Percentiles rank a stretch among this genome's conserved stretches.
phyloP scores from a whole-genome alignment of 2,113 vertebrate species.

The Misgurnus mizolepis region DNA sequence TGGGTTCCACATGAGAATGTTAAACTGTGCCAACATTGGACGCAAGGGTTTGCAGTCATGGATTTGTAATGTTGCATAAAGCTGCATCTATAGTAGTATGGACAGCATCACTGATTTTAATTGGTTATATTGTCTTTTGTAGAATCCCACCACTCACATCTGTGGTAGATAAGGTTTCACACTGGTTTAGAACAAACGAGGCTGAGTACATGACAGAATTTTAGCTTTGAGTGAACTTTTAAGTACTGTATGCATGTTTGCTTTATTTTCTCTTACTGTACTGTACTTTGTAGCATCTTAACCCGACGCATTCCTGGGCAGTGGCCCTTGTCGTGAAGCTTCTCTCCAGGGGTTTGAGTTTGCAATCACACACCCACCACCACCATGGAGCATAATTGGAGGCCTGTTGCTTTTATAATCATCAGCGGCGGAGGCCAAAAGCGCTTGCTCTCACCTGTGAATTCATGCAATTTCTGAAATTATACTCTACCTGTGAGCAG shows the following conservation, averaged over 20 bases:
- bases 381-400: neutral
- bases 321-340: conserved; percentile 22
- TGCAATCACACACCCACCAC: conserved; percentile 35
- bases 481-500: conserved; percentile 13
- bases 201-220: too few species aligned
- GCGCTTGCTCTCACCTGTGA: conserved; percentile 19
- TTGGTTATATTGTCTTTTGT: too few species aligned
- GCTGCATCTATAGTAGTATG: too few species aligned
- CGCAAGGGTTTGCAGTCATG: too few species aligned
- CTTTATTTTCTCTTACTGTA: neutral
- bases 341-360: conserved; percentile 14
- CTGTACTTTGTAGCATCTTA: neutral
- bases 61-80: too few species aligned
- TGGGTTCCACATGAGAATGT: too few species aligned
- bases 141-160: too few species aligned
- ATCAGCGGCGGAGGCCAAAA: conserved; percentile 14
- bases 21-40: too few species aligned
- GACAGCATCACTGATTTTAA: too few species aligned
- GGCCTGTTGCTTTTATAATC: conserved; percentile 35
- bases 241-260: neutral
- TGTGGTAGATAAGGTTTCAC: too few species aligned
- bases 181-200: too few species aligned
- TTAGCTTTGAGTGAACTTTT: neutral
- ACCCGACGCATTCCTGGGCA: neutral
- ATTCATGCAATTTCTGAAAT: conserved; percentile 26